phyloP scores from a whole-genome alignment of 2,113 vertebrate genomes.

The Australoheros scitulus region DNA sequence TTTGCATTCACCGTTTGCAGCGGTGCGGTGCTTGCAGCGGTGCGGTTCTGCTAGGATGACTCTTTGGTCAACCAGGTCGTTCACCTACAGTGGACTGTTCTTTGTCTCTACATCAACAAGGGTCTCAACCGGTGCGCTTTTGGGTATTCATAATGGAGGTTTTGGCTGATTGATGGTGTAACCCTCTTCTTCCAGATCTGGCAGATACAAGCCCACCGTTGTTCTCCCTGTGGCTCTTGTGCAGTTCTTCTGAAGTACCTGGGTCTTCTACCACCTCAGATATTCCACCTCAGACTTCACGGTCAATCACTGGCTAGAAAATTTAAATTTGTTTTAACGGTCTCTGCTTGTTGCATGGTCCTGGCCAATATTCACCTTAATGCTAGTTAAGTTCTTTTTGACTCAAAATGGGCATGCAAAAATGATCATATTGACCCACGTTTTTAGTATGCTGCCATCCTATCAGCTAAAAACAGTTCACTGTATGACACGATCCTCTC shows the following conservation, averaged over 20 bases:
- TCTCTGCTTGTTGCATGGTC: no score
- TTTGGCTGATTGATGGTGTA: background rate
- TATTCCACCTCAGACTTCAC: background rate
- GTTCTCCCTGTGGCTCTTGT: no score
- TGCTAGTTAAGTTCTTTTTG: background rate
- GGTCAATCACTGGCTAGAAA: no score
- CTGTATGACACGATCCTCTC: background rate
- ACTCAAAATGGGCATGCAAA: background rate
- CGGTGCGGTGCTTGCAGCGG: background rate
- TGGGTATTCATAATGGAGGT: background rate
- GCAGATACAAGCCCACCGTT: no score
- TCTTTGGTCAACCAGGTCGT: background rate
- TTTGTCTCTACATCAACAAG: background rate
- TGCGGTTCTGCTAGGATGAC: background rate
- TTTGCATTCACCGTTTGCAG: background rate
- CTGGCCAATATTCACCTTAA: no score
- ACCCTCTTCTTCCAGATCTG: background rate
- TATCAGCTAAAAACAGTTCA: constrained; percentile 10
- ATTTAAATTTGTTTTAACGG: background rate
- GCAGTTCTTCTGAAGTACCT: background rate
- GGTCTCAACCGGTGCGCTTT: background rate
- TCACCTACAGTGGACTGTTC: background rate
- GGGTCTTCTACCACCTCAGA: background rate
- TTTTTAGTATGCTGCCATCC: background rate
- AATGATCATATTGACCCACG: background rate